Evolutionary conservation across 1,140 invertebrate genomes (phyloP).

Genomic region (Belonocnema kinseyi): DNA sequence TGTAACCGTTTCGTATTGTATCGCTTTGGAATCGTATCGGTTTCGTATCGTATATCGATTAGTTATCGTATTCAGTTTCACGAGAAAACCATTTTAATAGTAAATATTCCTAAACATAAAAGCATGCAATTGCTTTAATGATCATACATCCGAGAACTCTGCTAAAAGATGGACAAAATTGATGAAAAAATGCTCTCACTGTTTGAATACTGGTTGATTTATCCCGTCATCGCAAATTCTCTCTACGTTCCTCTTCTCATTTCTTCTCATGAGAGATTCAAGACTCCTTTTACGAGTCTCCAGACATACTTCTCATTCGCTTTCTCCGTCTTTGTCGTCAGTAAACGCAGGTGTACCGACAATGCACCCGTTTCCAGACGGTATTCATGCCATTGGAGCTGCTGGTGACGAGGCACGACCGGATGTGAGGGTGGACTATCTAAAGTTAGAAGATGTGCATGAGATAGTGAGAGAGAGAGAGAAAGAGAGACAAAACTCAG

Average conservation of each 20-base stretch:
- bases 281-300: conserved; percentile 31
- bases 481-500: neutral
- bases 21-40: no score
- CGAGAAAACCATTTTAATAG: no score
- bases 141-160: no score
- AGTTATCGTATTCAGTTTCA: no score
- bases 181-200: neutral
- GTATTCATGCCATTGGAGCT: conserved; percentile 53
- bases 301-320: conserved; percentile 32
- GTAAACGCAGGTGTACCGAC: conserved; percentile 60
- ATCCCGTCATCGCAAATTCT: conserved; percentile 37
- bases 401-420: conserved; percentile 45
- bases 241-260: conserved; percentile 34
- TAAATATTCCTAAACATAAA: no score
- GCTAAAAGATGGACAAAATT: neutral
- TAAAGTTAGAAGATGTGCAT: conserved; percentile 37
- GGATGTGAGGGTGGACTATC: conserved; percentile 48
- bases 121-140: no score
- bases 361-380: conserved; percentile 55
- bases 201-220: conserved; percentile 39
- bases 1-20: no score
- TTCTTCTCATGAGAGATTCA: conserved; percentile 36
- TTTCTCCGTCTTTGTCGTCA: conserved; percentile 45
- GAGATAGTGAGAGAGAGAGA: no score
- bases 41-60: no score